These are phyloP conservation scores for Apogon talboti DNA, from an alignment of 2,797 vertebrate species.

Conservation along the genomic window DNA sequence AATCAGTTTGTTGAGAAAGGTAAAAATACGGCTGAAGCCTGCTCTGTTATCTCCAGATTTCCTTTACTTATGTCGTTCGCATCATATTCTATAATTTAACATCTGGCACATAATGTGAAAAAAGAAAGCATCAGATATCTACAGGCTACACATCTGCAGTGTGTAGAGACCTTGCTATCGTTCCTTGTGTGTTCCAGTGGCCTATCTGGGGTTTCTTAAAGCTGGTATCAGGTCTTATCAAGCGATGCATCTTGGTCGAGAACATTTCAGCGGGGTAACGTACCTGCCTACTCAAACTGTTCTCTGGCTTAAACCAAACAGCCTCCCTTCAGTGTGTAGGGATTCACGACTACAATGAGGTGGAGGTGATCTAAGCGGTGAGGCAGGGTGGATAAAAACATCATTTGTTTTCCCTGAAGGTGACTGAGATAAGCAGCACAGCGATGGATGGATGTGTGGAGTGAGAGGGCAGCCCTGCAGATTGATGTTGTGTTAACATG, in stretches of 20 bases:
- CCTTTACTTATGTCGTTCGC: too few species aligned
- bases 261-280: conserved; percentile 11
- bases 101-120: too few species aligned
- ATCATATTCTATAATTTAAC: too few species aligned
- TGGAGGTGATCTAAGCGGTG: conserved; percentile 32
- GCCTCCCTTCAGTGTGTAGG: not conserved
- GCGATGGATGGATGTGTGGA: conserved; percentile 36
- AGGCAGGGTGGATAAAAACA: conserved; percentile 46
- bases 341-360: conserved; percentile 31
- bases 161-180: too few species aligned
- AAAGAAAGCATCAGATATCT: too few species aligned
- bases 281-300: conserved; percentile 5
- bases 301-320: not conserved
- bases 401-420: conserved; percentile 62
- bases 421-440: conserved; percentile 54
- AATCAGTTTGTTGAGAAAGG: too few species aligned
- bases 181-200: too few species aligned
- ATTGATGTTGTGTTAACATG: conserved; percentile 68
- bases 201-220: too few species aligned
- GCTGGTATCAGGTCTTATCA: not conserved
- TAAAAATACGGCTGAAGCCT: too few species aligned
- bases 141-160: too few species aligned
- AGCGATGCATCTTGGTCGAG: not conserved
- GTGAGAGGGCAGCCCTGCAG: conserved; percentile 53
- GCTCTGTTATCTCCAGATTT: too few species aligned